Conservation (phyloP, 2,888 invertebrate species). For the Noctua fimbriata region DNA sequence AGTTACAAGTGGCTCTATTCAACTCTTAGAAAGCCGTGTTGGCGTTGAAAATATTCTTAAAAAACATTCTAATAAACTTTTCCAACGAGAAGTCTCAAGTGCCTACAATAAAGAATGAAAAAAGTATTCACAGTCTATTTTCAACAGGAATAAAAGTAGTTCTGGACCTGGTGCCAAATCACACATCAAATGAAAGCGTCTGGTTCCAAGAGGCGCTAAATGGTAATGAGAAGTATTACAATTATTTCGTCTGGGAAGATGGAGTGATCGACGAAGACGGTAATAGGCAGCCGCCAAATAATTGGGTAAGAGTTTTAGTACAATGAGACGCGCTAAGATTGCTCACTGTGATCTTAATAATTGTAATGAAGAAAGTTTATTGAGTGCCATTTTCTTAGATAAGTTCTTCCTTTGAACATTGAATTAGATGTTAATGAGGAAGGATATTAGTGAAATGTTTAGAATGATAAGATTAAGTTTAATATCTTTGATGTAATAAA, state of each 20-base stretch:
- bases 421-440: slow-evolving; percentile 23
- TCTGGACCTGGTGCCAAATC: slow-evolving; percentile 93
- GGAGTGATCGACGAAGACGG: slow-evolving; percentile 86
- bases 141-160: slow-evolving; percentile 89
- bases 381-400: slow-evolving; percentile 25
- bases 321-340: slow-evolving; percentile 32
- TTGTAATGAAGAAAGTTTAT: slow-evolving; percentile 51
- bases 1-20: slow-evolving; percentile 39
- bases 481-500: slow-evolving; percentile 3
- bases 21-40: slow-evolving; percentile 17
- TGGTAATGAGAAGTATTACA: slow-evolving; percentile 91
- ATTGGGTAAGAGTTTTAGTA: slow-evolving; percentile 90
- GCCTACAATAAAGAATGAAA: slow-evolving; percentile 16
- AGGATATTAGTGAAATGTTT: slow-evolving; percentile 7
- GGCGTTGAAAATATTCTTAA: slow-evolving; percentile 31
- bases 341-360: slow-evolving; percentile 28
- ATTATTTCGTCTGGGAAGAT: slow-evolving; percentile 94
- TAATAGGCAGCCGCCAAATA: slow-evolving; percentile 91
- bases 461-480: background rate
- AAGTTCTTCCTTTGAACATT: slow-evolving; percentile 22
- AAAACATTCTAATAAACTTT: slow-evolving; percentile 28
- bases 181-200: slow-evolving; percentile 94
- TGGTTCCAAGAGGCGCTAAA: slow-evolving; percentile 95
- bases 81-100: slow-evolving; percentile 15
- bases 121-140: slow-evolving; percentile 32